phyloP scores from a whole-genome alignment of 2,113 vertebrate species.

The Enhydra lutris region DNA sequence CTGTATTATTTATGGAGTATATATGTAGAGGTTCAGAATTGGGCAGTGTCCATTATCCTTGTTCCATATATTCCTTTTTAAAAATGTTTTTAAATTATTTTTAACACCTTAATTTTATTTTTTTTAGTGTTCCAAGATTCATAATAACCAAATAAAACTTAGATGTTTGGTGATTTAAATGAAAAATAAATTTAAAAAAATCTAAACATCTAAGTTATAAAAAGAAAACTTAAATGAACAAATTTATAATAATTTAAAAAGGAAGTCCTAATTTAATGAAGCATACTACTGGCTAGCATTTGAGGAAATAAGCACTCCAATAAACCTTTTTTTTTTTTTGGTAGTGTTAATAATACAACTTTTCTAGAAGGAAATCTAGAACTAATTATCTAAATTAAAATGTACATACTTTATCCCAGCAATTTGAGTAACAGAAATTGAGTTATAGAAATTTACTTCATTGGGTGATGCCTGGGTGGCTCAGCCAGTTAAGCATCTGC shows the following conservation, averaged over 20 bases:
- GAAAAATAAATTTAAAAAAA: not conserved
- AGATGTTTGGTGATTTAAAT: not conserved
- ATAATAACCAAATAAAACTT: not conserved
- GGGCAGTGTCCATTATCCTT: not conserved
- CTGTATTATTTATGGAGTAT: not conserved
- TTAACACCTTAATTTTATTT: too few species aligned
- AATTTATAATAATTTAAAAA: not conserved
- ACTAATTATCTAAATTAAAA: not conserved
- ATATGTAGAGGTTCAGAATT: not conserved
- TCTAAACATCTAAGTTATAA: not conserved
- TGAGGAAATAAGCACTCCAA: not conserved
- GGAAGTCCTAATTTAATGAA: not conserved
- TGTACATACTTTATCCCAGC: not conserved
- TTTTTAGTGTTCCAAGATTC: too few species aligned
- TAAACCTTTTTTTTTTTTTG: not conserved
- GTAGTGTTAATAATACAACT: not conserved
- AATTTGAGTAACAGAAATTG: not conserved
- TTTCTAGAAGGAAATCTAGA: not conserved
- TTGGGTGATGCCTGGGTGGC: not conserved
- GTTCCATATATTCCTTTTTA: not conserved
- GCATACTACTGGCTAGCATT: not conserved
- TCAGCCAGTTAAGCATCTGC: not conserved
- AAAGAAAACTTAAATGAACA: not conserved
- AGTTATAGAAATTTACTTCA: not conserved
- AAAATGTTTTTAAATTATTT: too few species aligned